phyloP scores from a whole-genome alignment of 2,113 vertebrate species.

The Reinhardtius hippoglossoides region DNA sequence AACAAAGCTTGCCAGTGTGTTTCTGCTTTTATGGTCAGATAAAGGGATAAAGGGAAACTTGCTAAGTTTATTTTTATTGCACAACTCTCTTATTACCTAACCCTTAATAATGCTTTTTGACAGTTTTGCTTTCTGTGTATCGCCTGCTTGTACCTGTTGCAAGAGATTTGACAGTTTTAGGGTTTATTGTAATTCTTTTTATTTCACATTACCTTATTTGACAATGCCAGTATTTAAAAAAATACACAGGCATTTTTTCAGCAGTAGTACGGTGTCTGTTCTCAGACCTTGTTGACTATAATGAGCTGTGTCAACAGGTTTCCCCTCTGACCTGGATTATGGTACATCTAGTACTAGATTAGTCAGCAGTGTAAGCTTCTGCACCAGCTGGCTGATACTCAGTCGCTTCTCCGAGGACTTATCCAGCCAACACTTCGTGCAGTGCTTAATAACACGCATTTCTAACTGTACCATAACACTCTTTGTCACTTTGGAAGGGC shows the following conservation, averaged over 20 bases:
- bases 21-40: constrained; percentile 26
- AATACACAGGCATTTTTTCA: constrained; percentile 28
- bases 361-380: constrained; percentile 65
- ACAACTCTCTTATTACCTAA: background rate
- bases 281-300: constrained; percentile 59
- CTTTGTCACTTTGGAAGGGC: background rate
- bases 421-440: constrained; percentile 49
- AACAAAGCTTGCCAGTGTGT: background rate
- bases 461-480: constrained; percentile 9
- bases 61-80: no score
- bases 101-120: background rate
- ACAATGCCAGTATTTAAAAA: background rate
- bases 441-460: constrained; percentile 38
- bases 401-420: constrained; percentile 43
- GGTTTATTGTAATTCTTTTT: background rate
- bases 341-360: constrained; percentile 70
- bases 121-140: background rate
- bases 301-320: constrained; percentile 73
- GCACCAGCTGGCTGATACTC: constrained; percentile 40
- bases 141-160: background rate
- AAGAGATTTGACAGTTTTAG: background rate
- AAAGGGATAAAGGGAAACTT: background rate
- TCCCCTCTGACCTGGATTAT: constrained; percentile 71
- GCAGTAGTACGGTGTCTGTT: constrained; percentile 24
- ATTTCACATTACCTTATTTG: background rate